Evolutionary conservation across 2,888 invertebrate genomes (phyloP), one percentile per base, ranked within the genome.

Genomic region (Dimorphilus gyrociliatus): DNA sequence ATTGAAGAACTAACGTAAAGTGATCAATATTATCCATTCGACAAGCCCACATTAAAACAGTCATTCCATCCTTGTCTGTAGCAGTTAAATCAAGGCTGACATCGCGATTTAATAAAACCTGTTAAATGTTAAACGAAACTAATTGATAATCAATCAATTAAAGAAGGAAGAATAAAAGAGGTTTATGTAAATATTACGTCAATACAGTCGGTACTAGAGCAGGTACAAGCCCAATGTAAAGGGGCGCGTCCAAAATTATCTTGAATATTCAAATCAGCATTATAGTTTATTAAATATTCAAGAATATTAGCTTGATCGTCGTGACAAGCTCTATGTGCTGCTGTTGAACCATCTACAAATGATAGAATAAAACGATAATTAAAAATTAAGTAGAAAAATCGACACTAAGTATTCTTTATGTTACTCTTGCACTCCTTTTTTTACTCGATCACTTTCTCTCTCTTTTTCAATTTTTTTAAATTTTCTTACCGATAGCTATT

Each of bases 1-100:
- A n/a, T n/a, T n/a, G n/a, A n/a, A n/a, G n/a, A n/a, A n/a, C n/a
- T 29, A 55, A 36, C 35, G 53, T 52, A 39, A 61, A 57, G 38
- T 62, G 61, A 26, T 53, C 45, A 15, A 57, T 51, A 39, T 55
- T 49, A 43, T 62, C 61, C 33, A 60, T 41, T 15, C 59, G 50
- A 43, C 60, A 61, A 1, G 61, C 59, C 61, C 61, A 62, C 61
- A 62, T 62, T 33, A 50, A 47, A 1, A 60, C 53, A 1, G 61
- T 48, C 35, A 60, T 39, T 3, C 59, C 58, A 36, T 62, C 60
- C 30, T 51, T 48, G 44, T 62, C 61, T 16, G 38, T 28, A 59
- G 39, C 31, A 54, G 33, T 57, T 59, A 44, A 12, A 41, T 44
- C 5, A 17, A 30, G 17, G 3, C 23, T 14, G n/a, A 10, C 4